phyloP scores from a whole-genome alignment of 2,888 invertebrate genomes.

The Drosophila differens region DNA sequence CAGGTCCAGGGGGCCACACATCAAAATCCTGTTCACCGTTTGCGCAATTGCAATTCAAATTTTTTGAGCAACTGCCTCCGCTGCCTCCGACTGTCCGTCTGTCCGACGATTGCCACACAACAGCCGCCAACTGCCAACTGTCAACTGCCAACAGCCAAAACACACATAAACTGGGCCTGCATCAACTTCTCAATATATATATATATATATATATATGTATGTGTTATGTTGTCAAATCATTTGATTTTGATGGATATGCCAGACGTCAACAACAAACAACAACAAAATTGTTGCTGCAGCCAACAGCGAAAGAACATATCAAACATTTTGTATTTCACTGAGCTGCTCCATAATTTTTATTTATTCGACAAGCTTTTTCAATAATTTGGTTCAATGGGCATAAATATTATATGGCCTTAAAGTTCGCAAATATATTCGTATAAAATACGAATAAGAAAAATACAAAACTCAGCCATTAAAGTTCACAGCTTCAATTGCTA shows the following conservation, averaged over 20 bases:
- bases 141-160: slow-evolving; percentile 4
- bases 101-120: slow-evolving; percentile 25
- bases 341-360: slow-evolving; percentile 1
- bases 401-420: background rate
- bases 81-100: background rate
- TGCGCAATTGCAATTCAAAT: slow-evolving; percentile 54
- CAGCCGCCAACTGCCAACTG: background rate
- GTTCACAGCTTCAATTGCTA: accelerated
- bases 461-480: background rate
- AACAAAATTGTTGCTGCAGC: background rate
- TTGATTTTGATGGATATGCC: slow-evolving; percentile 65
- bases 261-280: slow-evolving; percentile 2
- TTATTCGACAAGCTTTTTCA: slow-evolving; percentile 8
- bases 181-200: slow-evolving; percentile 20
- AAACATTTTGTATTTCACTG: slow-evolving; percentile 18
- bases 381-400: background rate
- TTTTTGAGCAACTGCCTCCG: slow-evolving; percentile 15
- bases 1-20: slow-evolving; percentile 25
- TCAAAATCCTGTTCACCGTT: slow-evolving; percentile 53
- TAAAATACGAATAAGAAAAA: background rate
- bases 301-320: slow-evolving; percentile 7
- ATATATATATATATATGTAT: background rate
- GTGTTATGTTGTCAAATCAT: slow-evolving; percentile 42
- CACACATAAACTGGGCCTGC: slow-evolving; percentile 11
- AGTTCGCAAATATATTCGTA: background rate